Evolutionary conservation across 2,113 vertebrate genomes (phyloP).

Genomic region (Synodontis membranacea): DNA sequence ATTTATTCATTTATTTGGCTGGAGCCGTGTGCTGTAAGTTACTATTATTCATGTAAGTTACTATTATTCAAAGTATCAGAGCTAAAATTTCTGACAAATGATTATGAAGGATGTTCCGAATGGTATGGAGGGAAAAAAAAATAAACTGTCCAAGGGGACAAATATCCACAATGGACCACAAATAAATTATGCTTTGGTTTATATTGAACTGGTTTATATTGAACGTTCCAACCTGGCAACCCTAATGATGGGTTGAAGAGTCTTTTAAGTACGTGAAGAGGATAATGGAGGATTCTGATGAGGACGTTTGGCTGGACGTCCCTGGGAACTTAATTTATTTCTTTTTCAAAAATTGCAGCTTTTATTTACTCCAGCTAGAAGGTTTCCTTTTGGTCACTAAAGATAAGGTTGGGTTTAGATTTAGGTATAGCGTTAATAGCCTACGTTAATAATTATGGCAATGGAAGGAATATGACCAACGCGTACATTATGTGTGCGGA

Average conservation of each 20-base stretch:
- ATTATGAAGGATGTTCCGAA: background rate
- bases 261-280: conserved; percentile 59
- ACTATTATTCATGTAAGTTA: background rate
- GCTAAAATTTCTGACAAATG: background rate
- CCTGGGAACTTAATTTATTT: too few relatives aligned
- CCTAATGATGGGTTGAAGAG: conserved; percentile 7
- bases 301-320: background rate
- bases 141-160: background rate
- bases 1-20: background rate
- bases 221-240: conserved; percentile 32
- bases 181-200: background rate
- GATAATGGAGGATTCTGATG: conserved; percentile 46
- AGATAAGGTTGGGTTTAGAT: background rate
- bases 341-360: background rate
- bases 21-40: background rate
- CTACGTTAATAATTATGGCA: background rate
- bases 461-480: background rate
- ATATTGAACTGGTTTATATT: background rate
- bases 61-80: background rate
- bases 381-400: background rate
- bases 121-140: background rate
- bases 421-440: background rate
- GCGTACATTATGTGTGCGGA: background rate
- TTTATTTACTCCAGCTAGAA: background rate
- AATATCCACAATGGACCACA: background rate